phyloP scores from a whole-genome alignment of 2,888 invertebrate genomes.

The Caenorhabditis japonica region DNA sequence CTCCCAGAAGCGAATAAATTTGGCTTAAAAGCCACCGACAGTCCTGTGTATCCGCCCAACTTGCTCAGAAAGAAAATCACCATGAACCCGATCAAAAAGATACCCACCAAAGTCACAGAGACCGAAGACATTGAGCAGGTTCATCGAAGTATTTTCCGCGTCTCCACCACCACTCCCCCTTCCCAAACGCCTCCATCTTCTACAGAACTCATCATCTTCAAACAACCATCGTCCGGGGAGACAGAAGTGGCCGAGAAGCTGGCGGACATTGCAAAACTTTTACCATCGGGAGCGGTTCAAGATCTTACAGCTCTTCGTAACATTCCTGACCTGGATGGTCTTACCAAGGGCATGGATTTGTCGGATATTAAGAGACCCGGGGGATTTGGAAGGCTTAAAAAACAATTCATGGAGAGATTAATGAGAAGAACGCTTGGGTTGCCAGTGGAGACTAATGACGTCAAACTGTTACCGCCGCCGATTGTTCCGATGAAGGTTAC shows the following conservation, averaged over 20 bases:
- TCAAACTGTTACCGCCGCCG: conserved; percentile 59
- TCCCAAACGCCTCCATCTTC: conserved; percentile 8
- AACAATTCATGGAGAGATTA: conserved; percentile 72
- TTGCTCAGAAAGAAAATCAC: conserved; percentile 42
- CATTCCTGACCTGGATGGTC: conserved; percentile 71
- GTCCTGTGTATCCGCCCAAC: conserved; percentile 56
- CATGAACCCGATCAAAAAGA: conserved; percentile 42
- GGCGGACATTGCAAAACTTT: conserved; percentile 56
- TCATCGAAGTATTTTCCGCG: conserved; percentile 64
- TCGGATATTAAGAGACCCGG: conserved; percentile 70
- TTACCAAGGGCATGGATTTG: conserved; percentile 72
- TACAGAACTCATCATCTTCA: conserved; percentile 51
- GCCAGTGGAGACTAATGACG: conserved; percentile 51
- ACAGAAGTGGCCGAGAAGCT: conserved; percentile 57
- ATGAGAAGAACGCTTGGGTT: conserved; percentile 66
- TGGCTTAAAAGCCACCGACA: conserved; percentile 37
- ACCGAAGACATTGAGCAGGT: conserved; percentile 46
- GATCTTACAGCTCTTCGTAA: conserved; percentile 69
- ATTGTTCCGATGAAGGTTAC: conserved; percentile 68
- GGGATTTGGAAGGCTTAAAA: conserved; percentile 69
- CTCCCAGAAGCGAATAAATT: conserved; percentile 30
- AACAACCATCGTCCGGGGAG: conserved; percentile 49
- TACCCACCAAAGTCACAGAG: not conserved
- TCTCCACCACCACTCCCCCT: conserved; percentile 25
- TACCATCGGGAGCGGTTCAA: conserved; percentile 68